Evolutionary conservation across 2,113 vertebrate species (phyloP), one percentile per base, ranked within the genome.

Genomic region (Anolis carolinensis): DNA sequence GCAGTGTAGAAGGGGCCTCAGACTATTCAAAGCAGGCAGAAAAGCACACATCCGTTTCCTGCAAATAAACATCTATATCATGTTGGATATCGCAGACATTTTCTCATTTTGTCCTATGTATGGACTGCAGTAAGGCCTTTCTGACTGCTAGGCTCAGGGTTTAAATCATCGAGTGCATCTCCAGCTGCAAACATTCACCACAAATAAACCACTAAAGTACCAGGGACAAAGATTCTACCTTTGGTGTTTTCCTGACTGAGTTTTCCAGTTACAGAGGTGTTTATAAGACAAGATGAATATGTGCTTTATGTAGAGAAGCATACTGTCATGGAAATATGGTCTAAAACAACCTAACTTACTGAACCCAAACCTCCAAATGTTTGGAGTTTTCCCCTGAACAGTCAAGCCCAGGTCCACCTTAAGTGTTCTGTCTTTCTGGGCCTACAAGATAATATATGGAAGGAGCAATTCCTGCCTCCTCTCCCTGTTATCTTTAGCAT

Each of bases 401-500:
- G 14, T 36, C 11, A 59, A 67, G 55, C 8, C 11, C 62, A 34
- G 62, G 5, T 71, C 65, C 65, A 71, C 65, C 65, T 79, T 85
- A 59, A 79, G 7, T 48, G 36, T n/a, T 18, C 55, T 39, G 39
- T 8, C 16, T 70, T 21, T 55, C n/a, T 39, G 23, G n/a, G 62
- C 77, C 50, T 9, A 48, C 16, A 39, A 9, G 67, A 71, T n/a
- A 59, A 79, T 79, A 55, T 13, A 68, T 36, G 11, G 18, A 68
- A 27, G 11, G 18, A 70, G 65, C 18, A 34, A 62, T 79, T 71
- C 67, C 50, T 79, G 4, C 10, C 36, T 75, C 55, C 48, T 59
- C 21, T 9, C 32, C 21, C 79, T 86, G 67, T 86, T 72, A 62
- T 86, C 84, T 71, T 86, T 62, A 62, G 34, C 30, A 62, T 72